Evolutionary conservation across 35 echinoderm and acorn worm genomes (phyloP).

Genomic region (Amphiura filiformis): DNA sequence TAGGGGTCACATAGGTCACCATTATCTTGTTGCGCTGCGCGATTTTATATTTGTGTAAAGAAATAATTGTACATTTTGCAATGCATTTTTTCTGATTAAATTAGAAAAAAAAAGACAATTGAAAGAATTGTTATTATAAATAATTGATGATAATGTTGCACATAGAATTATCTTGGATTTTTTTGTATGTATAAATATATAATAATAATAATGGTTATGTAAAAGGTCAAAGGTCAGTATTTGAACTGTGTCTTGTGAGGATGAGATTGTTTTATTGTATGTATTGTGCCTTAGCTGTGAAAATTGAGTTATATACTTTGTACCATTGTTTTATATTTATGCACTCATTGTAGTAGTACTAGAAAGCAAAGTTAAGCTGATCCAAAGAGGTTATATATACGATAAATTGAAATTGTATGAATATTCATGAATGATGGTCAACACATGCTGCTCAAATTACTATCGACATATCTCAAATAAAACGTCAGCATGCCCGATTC

Average conservation of each 20-base stretch:
- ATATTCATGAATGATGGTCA: too few relatives aligned
- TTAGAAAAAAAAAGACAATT: background rate
- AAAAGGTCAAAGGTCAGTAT: slow-evolving; percentile 8
- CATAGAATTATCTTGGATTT: background rate
- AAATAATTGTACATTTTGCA: slow-evolving; percentile 3
- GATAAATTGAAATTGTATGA: too few relatives aligned
- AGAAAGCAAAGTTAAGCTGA: too few relatives aligned
- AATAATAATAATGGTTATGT: background rate
- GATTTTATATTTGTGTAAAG: too few relatives aligned
- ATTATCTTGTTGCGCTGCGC: too few relatives aligned
- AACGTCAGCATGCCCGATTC: too few relatives aligned
- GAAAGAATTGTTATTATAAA: too few relatives aligned
- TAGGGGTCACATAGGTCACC: too few relatives aligned
- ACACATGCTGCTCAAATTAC: too few relatives aligned
- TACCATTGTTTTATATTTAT: background rate
- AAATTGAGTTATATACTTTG: background rate
- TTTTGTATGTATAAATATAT: background rate
- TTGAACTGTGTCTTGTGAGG: background rate
- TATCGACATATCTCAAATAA: too few relatives aligned
- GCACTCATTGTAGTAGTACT: background rate
- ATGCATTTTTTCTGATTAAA: background rate
- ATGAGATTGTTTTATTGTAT: background rate
- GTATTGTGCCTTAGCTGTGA: background rate
- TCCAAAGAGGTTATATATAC: too few relatives aligned
- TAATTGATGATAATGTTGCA: background rate